phyloP scores from a whole-genome alignment of 1,140 invertebrate genomes.

The Heliconius melpomene region DNA sequence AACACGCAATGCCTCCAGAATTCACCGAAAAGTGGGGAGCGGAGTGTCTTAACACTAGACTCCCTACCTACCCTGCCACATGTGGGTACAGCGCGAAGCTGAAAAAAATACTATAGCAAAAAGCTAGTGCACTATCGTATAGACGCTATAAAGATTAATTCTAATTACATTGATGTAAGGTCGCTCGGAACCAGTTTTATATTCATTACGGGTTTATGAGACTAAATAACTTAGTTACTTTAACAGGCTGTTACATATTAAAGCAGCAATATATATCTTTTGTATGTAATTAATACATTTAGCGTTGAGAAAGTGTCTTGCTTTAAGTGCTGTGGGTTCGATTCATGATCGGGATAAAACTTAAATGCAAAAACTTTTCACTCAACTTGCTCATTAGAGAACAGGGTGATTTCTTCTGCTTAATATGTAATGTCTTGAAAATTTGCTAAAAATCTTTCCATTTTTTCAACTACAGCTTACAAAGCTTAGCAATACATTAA shows the following conservation, averaged over 20 bases:
- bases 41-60: no score
- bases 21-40: no score
- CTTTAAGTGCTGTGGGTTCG: background rate
- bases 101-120: no score
- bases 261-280: background rate
- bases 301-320: background rate
- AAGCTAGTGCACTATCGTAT: background rate
- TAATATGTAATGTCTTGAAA: no score
- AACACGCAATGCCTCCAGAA: no score
- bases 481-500: no score
- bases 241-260: background rate
- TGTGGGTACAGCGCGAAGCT: background rate
- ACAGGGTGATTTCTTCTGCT: no score
- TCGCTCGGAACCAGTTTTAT: conserved; percentile 3
- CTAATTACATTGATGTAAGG: conserved; percentile 1
- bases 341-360: background rate
- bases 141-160: background rate
- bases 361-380: no score
- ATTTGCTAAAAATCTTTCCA: no score
- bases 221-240: background rate
- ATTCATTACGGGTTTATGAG: background rate
- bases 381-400: no score
- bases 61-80: background rate
- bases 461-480: no score
- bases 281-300: background rate